Evolutionary conservation across 1,140 invertebrate species (phyloP).

Genomic region (Drosophila sturtevanti): DNA sequence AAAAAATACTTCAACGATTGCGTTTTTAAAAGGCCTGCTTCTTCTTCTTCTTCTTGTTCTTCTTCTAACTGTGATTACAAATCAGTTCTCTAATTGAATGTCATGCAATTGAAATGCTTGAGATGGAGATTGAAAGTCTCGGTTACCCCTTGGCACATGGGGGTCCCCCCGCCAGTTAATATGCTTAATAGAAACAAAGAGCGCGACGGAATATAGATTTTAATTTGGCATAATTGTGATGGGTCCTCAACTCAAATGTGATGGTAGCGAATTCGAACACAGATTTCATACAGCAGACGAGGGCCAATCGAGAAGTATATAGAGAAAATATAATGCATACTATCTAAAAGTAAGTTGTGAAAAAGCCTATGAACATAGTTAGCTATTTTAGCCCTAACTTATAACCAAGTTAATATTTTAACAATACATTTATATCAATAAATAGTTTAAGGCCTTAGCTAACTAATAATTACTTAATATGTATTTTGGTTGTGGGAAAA

Average conservation of each 20-base stretch:
- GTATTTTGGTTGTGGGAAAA: no score
- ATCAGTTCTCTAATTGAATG: slow-evolving; percentile 72
- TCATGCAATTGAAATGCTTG: not conserved
- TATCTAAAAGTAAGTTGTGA: no score
- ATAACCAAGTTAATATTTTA: no score
- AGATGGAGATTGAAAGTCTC: no score
- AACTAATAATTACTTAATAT: no score
- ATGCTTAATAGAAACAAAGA: slow-evolving; percentile 77
- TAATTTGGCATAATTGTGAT: slow-evolving; percentile 75
- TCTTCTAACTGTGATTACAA: slow-evolving; percentile 33
- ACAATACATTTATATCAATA: no score
- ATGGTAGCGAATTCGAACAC: not conserved
- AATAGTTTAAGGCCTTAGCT: no score
- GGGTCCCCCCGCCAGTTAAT: slow-evolving; percentile 46
- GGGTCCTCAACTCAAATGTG: slow-evolving; percentile 10
- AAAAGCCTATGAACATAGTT: no score
- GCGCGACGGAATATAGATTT: slow-evolving; percentile 67
- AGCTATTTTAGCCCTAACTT: no score
- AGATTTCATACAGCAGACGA: not conserved
- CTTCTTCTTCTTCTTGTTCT: no score
- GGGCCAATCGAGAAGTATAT: not conserved
- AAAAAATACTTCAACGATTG: not conserved
- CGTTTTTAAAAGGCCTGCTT: slow-evolving; percentile 24
- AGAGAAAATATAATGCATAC: no score
- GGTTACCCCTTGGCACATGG: slow-evolving; percentile 4